A percentile compares a stretch with the other conserved stretches of the same genome.
Evolutionary conservation across 2,113 vertebrate species (phyloP).

Genomic region (Tretioscincus oriximinensis): DNA sequence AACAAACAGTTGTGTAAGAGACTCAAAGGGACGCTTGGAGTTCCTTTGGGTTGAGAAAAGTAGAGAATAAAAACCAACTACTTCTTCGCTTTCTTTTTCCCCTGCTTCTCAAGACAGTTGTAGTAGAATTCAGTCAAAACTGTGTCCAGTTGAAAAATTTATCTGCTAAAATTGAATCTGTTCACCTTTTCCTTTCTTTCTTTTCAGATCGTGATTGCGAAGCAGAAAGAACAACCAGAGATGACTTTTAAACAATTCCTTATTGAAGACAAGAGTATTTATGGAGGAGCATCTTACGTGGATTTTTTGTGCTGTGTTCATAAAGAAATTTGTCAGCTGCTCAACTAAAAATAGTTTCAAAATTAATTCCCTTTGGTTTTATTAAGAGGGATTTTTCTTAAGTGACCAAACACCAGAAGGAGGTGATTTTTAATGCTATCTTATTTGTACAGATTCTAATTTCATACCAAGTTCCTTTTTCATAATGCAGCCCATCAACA

Average conservation of each 20-base stretch:
- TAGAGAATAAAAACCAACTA: too few relatives aligned
- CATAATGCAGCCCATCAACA: slow-evolving; percentile 38
- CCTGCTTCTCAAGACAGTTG: not conserved
- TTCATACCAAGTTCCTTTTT: slow-evolving; percentile 38
- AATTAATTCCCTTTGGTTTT: not conserved
- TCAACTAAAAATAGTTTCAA: slow-evolving; percentile 74
- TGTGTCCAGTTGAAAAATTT: not conserved
- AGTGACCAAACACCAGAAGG: slow-evolving; percentile 50
- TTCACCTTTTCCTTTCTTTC: not conserved
- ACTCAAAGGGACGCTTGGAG: too few relatives aligned
- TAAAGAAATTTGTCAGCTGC: slow-evolving; percentile 90
- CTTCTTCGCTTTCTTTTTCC: too few relatives aligned
- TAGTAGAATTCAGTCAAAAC: not conserved
- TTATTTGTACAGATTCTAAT: slow-evolving; percentile 46
- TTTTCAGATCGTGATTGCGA: slow-evolving; percentile 83
- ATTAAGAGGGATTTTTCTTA: slow-evolving; percentile 30
- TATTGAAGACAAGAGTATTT: slow-evolving; percentile 90
- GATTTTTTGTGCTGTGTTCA: slow-evolving; percentile 93
- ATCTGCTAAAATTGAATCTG: not conserved
- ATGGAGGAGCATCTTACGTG: slow-evolving; percentile 88
- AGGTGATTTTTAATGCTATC: slow-evolving; percentile 39
- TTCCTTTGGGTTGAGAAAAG: too few relatives aligned
- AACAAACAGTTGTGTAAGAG: too few relatives aligned
- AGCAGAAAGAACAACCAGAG: slow-evolving; percentile 88
- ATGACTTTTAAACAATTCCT: slow-evolving; percentile 88